These are phyloP conservation scores for Gonioctena quinquepunctata DNA, from an alignment of 1,140 invertebrate genomes.

Conservation along the genomic window DNA sequence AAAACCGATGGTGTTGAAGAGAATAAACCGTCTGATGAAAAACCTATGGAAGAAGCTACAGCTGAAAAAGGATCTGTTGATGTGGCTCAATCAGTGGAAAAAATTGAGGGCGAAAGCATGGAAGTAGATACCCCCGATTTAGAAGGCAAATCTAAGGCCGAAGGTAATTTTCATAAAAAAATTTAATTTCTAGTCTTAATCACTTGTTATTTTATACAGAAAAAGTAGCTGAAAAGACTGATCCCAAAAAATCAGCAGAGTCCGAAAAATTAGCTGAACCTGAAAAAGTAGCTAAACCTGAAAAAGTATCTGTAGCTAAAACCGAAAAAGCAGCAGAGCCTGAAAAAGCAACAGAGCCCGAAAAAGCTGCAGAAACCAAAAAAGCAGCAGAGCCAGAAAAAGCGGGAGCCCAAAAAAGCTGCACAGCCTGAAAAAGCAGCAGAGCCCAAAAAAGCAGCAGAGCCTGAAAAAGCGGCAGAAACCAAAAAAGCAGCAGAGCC, in stretches of 20 bases:
- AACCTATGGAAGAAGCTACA: not conserved
- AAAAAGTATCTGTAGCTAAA: not conserved
- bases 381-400: not conserved
- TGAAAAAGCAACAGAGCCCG: not conserved
- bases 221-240: not conserved
- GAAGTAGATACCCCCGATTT: not conserved
- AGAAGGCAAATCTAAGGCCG: not conserved
- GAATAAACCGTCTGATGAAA: not conserved
- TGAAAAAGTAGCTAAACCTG: not conserved
- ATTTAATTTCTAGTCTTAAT: not conserved
- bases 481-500: not conserved
- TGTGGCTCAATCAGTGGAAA: not conserved
- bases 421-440: not conserved
- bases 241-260: not conserved
- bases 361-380: not conserved
- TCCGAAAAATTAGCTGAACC: not conserved
- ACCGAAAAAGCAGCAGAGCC: not conserved
- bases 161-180: not conserved
- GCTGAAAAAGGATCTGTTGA: not conserved
- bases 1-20: constrained; percentile 20
- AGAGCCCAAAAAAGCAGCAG: not conserved
- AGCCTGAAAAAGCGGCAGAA: not conserved
- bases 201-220: not conserved
- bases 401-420: not conserved
- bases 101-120: not conserved